phyloP scores from a whole-genome alignment of 2,888 invertebrate species.

The Meteorus colon region DNA sequence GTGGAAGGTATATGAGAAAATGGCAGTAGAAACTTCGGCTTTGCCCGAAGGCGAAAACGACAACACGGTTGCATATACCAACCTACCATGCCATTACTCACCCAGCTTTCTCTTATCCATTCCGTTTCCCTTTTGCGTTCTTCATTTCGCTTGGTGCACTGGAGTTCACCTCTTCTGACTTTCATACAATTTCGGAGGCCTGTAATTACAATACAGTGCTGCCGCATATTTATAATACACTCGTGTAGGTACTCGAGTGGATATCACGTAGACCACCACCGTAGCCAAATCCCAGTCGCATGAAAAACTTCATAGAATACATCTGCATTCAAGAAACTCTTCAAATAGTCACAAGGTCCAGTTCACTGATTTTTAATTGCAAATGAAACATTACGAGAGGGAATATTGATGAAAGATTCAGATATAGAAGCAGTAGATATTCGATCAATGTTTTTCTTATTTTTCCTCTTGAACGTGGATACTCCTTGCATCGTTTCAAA shows the following conservation, averaged over 20 bases:
- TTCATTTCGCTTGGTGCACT: constrained; percentile 42
- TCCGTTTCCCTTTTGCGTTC: constrained; percentile 34
- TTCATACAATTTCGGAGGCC: constrained; percentile 40
- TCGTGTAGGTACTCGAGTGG: constrained; percentile 30
- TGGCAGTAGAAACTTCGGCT: constrained; percentile 45
- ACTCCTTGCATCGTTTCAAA: constrained; percentile 8
- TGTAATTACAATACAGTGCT: constrained; percentile 51
- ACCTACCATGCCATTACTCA: constrained; percentile 35
- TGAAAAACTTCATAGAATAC: background rate
- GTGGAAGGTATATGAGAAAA: constrained; percentile 33
- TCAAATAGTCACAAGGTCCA: background rate
- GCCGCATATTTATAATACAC: constrained; percentile 47
- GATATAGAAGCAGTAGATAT: background rate
- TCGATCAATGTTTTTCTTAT: background rate
- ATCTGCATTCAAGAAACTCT: background rate
- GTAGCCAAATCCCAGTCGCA: background rate
- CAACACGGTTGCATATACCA: constrained; percentile 39
- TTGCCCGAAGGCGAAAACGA: constrained; percentile 43
- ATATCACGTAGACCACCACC: constrained; percentile 15
- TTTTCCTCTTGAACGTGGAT: background rate
- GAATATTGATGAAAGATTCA: too few relatives aligned
- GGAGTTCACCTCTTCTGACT: constrained; percentile 38
- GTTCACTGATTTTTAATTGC: background rate
- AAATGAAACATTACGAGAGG: background rate
- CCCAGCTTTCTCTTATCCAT: constrained; percentile 43